Evolutionary conservation across 2,113 vertebrate species (phyloP).

Genomic region (Oplegnathus fasciatus): DNA sequence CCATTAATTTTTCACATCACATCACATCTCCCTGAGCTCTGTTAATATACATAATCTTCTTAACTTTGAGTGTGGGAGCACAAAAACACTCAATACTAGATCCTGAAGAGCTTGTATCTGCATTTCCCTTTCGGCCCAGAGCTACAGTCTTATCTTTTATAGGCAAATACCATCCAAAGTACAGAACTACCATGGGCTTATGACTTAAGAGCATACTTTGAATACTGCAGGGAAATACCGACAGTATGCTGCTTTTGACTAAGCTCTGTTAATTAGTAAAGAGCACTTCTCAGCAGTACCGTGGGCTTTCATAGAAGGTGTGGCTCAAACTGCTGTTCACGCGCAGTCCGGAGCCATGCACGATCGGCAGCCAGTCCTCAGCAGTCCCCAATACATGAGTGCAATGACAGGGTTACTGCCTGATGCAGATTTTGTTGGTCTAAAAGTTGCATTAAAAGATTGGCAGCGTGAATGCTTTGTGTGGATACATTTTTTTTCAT

Average conservation of each 20-base stretch:
- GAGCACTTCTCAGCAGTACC: constrained; percentile 31
- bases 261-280: constrained; percentile 53
- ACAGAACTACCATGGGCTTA: constrained; percentile 41
- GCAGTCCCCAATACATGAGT: constrained; percentile 26
- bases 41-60: constrained; percentile 50
- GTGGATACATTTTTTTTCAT: neutral
- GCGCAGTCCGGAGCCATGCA: constrained; percentile 61
- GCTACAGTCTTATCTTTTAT: constrained; percentile 51
- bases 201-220: constrained; percentile 47
- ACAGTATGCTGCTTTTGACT: constrained; percentile 35
- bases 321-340: constrained; percentile 31
- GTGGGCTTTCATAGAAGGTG: constrained; percentile 20
- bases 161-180: constrained; percentile 61
- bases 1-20: constrained; percentile 34
- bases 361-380: constrained; percentile 23
- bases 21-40: constrained; percentile 29
- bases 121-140: constrained; percentile 35
- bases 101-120: constrained; percentile 12
- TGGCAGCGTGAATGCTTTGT: constrained; percentile 5
- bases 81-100: constrained; percentile 29
- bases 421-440: neutral
- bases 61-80: constrained; percentile 19
- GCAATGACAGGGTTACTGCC: constrained; percentile 18
- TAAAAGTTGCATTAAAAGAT: neutral
- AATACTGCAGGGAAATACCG: constrained; percentile 56